Evolutionary conservation across 1,140 invertebrate genomes (phyloP), one percentile per base, ranked within the genome.

Genomic region (Drosophila cardini): DNA sequence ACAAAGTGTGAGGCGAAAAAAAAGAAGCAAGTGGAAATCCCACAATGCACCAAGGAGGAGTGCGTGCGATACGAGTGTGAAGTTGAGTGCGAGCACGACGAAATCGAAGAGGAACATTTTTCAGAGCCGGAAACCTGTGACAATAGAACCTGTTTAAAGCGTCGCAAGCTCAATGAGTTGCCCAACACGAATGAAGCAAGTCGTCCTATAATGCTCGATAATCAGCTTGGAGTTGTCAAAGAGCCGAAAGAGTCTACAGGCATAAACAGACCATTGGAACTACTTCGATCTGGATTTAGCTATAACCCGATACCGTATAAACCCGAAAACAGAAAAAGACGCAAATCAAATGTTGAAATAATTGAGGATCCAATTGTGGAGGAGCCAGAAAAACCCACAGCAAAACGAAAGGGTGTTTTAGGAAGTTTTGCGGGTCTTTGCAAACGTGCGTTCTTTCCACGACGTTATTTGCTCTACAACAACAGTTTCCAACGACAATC

Each of bases 381-480:
- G 2, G 38, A 40, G 1, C 2, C 3, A 13, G 11, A n/a, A 40
- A 40, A 13, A 5, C 38, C 38, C 16, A 4, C 13, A 2, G 10
- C 4, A 5, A 10, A 16, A 18, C 11, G 8, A 18, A 65, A 61
- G 15, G 45, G 43, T 4, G 16, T 69, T 3, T 2, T 87, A 0
- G 48, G 38, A 2, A 63, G 64, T 8, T 21, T 70, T 15, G 38
- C 56, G 0, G 34, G 64, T 2, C 9, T 72, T 10, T 79, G 64
- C 40, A 79, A 64, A 32, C 78, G 83, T 4, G 53, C 16, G 2
- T 4, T 57, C 0, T 15, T 42, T 0, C 56, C 75, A 0, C 71
- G 82, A 0, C 82, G 71, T 0, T 64, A 87, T 32, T 32, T 86
- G 38, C 72, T 87, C 0, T 89, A 87, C 56, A 78, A 80, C 18